A percentile compares a stretch with the other conserved stretches of the same genome.
Evolutionary conservation across 2,888 invertebrate genomes (phyloP).

Genomic region (Ligdia adustata): DNA sequence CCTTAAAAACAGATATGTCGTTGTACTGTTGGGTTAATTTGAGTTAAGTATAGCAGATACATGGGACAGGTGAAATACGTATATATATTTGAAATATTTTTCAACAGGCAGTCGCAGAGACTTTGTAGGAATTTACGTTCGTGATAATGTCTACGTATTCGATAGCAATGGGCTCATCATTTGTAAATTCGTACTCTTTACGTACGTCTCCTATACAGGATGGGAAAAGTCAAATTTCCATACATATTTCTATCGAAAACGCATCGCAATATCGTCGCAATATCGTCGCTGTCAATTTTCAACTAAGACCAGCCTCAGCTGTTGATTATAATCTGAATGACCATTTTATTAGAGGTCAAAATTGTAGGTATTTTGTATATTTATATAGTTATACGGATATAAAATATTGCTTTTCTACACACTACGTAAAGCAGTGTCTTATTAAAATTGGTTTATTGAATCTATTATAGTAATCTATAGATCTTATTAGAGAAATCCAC

Average conservation of each 20-base stretch:
- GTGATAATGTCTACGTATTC: too few species aligned
- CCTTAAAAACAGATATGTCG: slow-evolving; percentile 78
- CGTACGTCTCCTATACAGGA: too few species aligned
- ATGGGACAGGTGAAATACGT: slow-evolving; percentile 8
- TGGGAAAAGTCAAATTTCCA: too few species aligned
- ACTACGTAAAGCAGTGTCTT: slow-evolving; percentile 68
- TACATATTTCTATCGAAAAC: too few species aligned
- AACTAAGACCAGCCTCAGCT: too few species aligned
- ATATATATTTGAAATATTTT: slow-evolving; percentile 8
- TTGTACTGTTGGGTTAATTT: slow-evolving; percentile 59
- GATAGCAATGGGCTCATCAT: too few species aligned
- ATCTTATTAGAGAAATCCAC: slow-evolving; percentile 62
- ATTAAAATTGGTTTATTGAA: slow-evolving; percentile 56
- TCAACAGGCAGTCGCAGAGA: too few species aligned
- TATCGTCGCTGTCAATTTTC: too few species aligned
- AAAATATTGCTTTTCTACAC: slow-evolving; percentile 75
- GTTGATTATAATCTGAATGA: not conserved
- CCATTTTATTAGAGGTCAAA: not conserved
- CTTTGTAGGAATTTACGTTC: too few species aligned
- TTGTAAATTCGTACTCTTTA: too few species aligned
- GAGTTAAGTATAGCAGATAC: slow-evolving; percentile 18
- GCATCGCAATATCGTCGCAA: too few species aligned
- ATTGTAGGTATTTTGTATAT: slow-evolving; percentile 6
- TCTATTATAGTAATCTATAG: slow-evolving; percentile 60
- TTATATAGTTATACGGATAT: slow-evolving; percentile 67